Evolutionary conservation across 1,140 invertebrate species (phyloP).

Genomic region (Brachionus asplanchnoidis): DNA sequence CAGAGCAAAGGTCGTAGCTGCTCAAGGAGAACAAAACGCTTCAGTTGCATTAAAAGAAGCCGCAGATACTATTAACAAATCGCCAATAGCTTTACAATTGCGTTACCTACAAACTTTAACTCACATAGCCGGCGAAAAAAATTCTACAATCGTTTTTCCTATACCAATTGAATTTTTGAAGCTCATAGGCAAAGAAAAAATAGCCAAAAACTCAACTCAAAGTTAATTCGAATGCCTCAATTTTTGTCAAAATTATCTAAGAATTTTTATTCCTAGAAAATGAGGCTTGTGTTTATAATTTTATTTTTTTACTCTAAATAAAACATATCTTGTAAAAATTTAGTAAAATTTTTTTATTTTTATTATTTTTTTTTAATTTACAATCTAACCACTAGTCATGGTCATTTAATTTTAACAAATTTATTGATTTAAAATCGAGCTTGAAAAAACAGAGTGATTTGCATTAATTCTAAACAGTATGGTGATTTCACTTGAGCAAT

Average conservation of each 20-base stretch:
- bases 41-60: slow-evolving; percentile 42
- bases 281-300: not conserved
- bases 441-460: too few relatives aligned
- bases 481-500: not conserved
- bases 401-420: not conserved
- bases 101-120: slow-evolving; percentile 75
- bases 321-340: not conserved
- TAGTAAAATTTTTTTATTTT: not conserved
- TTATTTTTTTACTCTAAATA: not conserved
- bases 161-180: slow-evolving; percentile 81
- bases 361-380: not conserved
- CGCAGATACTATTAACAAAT: slow-evolving; percentile 43
- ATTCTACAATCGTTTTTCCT: slow-evolving; percentile 94
- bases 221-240: not conserved
- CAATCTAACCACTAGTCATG: not conserved
- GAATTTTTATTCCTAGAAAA: not conserved
- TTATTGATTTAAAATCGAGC: not conserved
- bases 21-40: slow-evolving; percentile 43
- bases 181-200: not conserved
- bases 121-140: slow-evolving; percentile 92
- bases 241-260: not conserved
- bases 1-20: slow-evolving; percentile 49
- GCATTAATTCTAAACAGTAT: not conserved
- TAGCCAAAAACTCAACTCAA: not conserved
- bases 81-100: slow-evolving; percentile 76